Evolutionary conservation across 1,140 invertebrate genomes (phyloP), one percentile per base, ranked within the genome.

Genomic region (Pseudomyrmex pallidus): DNA sequence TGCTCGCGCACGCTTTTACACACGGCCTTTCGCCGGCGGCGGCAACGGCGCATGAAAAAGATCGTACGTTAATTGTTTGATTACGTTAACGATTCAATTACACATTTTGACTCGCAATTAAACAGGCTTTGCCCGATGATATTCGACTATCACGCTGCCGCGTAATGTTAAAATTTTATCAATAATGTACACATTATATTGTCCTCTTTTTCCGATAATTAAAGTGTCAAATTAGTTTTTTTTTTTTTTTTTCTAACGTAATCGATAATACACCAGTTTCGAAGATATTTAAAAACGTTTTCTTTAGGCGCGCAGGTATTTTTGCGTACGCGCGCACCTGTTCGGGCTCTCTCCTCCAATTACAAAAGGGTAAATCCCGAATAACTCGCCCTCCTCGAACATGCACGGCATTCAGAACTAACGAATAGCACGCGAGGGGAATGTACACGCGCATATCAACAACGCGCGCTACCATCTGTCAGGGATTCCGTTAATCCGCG

Each of bases 81-180:
- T 80, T 80, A 72, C 54, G 54, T 80, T 80, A 80, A 80, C 44
- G 54, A 59, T 80, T 80, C 66, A 80, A 70, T 80, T 80, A 80
- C 48, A 59, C 48, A 59, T 13, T 59, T 25, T 44, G 52, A 20
- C 50, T 25, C 7, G 15, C 54, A 80, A 80, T 80, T 72, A 72
- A 59, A 61, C 7, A 12, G n/a, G 76, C 66, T 80, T 80, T 80
- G 66, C n/a, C n/a, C 70, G 66, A 72, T 70, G 54, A 48, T 4
- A 35, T 52, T 50, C 76, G 35, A 50, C 64, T 72, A 22, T 77
- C 44, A 17, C 52, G 48, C 15, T 13, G 63, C 57, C 44, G 44
- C 54, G 74, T 15, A 48, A 25, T 25, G 54, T 59, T 80, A 9
- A 59, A 50, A 80, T 80, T 80, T 35, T 4, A 25, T 80, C 44